Evolutionary conservation across 1,140 invertebrate genomes (phyloP).

Genomic region (Calycopis cecrops): DNA sequence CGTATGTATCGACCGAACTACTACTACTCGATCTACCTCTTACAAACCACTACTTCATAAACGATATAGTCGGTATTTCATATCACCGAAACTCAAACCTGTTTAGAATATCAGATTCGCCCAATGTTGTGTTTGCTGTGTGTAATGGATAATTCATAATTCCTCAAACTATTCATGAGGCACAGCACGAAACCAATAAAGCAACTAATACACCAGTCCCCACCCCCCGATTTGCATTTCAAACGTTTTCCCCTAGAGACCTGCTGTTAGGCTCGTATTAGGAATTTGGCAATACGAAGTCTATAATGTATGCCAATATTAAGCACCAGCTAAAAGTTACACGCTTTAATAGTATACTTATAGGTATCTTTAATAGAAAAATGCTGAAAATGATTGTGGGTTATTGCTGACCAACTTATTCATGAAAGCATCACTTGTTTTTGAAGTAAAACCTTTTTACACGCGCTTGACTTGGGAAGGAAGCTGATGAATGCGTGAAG

Average conservation of each 20-base stretch:
- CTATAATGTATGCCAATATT: conserved; percentile 18
- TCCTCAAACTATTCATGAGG: conserved; percentile 30
- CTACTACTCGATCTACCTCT: too few species aligned
- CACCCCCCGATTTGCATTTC: conserved; percentile 53
- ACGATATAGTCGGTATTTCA: too few species aligned
- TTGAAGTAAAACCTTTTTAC: too few species aligned
- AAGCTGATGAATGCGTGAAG: too few species aligned
- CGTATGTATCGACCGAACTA: too few species aligned
- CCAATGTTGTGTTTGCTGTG: conserved; percentile 8
- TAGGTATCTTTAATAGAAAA: too few species aligned
- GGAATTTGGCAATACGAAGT: conserved; percentile 36
- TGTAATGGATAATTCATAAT: conserved; percentile 27
- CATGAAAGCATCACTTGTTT: too few species aligned
- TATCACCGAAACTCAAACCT: too few species aligned
- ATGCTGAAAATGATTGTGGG: too few species aligned
- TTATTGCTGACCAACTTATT: too few species aligned
- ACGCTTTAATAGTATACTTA: conserved; percentile 14
- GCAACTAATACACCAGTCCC: conserved; percentile 45
- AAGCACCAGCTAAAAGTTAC: conserved; percentile 13
- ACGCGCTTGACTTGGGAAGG: too few species aligned
- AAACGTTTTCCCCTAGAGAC: conserved; percentile 48
- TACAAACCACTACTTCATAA: too few species aligned
- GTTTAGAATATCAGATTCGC: neutral
- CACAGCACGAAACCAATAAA: conserved; percentile 43
- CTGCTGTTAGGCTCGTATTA: conserved; percentile 34